Base-by-base conservation (phyloP, 1,140 invertebrate species). In the Meloidogyne exigua region DNA sequence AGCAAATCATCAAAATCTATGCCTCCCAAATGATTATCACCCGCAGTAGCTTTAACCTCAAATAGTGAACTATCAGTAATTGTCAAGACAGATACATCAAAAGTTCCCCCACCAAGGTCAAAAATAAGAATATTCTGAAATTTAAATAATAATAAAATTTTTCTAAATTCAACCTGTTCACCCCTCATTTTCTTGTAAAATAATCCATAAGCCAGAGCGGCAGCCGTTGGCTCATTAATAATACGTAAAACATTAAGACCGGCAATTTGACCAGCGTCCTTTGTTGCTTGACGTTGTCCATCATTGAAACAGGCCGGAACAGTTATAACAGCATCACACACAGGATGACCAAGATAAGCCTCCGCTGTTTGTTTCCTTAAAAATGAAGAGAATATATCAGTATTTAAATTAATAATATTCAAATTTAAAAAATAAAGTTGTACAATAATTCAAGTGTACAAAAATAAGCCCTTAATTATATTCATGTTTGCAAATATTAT, bases 1-100 rank as follows among this genome's bases (percentile, higher is more conserved):
- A 98, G 93, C 63, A 95, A 90, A 88, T 95, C 93, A 88, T 96
- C 95, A 85, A 98, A 98, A 89, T 98, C 96, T 90, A 98, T 95
- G 79, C 96, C 96, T 86, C 96, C 96, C 88, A 98, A 91, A 88
- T 98, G 95, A 80, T 95, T 98, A 88, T 98, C 95, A 82, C 95
- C 95, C 84, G 94, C 94, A 21, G 95, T 98, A 13, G 95, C 94
- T 69, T 28, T 49, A 49, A 78, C 77, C 89, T 97, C 95, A 83
- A 91, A 91, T 87, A 97, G 94, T 7, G 81, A 83, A 83, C 95
- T 95, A 88, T 96, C 94, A 87, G 95, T 94, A 88, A 97, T 96
- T 78, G 93, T 94, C 79, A 98, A 89, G 85, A 97, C 93, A 26
- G 95, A 96, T 11, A 97, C 94, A 90, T 97, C 95, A 88, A 98